Conservation (phyloP, 2,113 vertebrate species). For the Semnopithecus entellus region DNA sequence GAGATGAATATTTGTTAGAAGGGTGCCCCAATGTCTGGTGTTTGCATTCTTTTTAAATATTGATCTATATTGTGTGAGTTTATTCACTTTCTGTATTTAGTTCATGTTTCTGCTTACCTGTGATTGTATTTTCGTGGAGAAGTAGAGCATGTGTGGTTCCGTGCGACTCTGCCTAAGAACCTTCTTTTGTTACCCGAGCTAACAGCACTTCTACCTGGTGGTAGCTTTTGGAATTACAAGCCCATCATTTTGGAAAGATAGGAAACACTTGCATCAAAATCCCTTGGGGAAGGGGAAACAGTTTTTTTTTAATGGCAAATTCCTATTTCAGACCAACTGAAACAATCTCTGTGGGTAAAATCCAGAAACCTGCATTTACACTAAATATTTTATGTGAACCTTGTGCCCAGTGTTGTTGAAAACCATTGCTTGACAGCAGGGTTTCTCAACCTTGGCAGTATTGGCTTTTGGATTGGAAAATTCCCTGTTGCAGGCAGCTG, state of each 20-base stretch:
- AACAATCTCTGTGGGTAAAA: not conserved
- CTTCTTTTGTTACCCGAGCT: not conserved
- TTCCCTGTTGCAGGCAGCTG: not conserved
- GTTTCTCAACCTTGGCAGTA: not conserved
- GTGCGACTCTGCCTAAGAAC: not conserved
- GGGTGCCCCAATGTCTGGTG: not conserved
- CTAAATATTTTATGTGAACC: not conserved
- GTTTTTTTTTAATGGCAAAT: not conserved
- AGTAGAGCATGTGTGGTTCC: not conserved
- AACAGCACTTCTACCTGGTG: not conserved
- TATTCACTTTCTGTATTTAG: not conserved
- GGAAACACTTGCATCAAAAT: not conserved
- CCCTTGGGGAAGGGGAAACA: not conserved
- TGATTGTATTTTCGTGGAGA: not conserved
- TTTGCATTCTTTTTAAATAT: not conserved
- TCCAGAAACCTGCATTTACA: not conserved
- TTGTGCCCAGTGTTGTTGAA: not conserved
- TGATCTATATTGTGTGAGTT: not conserved
- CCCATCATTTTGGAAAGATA: not conserved
- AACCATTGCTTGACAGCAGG: not conserved
- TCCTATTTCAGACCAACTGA: not conserved
- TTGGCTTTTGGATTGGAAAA: not conserved
- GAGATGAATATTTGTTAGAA: not conserved
- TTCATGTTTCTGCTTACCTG: not conserved
- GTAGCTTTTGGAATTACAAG: conserved; percentile 31